Evolutionary conservation across 2,888 invertebrate species (phyloP), one percentile per base, ranked within the genome.

Genomic region (Ophraella communa): DNA sequence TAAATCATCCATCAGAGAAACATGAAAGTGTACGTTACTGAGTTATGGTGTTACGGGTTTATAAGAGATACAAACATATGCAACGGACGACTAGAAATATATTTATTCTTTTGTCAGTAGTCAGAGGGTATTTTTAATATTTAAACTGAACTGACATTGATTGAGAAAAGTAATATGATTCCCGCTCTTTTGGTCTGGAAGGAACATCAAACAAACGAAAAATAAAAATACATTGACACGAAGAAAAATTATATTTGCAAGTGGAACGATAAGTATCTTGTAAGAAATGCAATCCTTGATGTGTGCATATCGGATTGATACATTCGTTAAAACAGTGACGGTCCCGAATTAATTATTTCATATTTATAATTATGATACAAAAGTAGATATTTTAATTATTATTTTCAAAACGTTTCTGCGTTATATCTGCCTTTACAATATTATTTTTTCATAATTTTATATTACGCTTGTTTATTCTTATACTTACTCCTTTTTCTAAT

Each of bases 161-260:
- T 47, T 57, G 56, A 17, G 42, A 33, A 47, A 33, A 47, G 45
- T 33, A 57, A 57, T 47, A 47, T 20, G 35, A 57, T n/a, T 47
- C 20, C 14, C 20, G 21, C 47, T 47, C 20, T 57, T 21, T 35
- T 39, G 39, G 39, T 14, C 47, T 35, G 30, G 23, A 47, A 57
- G 47, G 4, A 49, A 30, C 45, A 35, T 47, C 47, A 49, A 30
- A 47, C 20, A 33, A 57, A 42, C 21, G 47, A 52, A 60, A 60
- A 60, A 52, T 53, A 42, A 60, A 21, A 24, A 27, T 21, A 60
- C 42, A 52, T 20, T 60, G 60, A 60, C 60, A 24, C 14, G 8
- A 11, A 30, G 57, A 57, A 57, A 57, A 57, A 57, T 57, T 57
- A 30, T 52, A 44, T 59, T 51, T 27, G 44, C 42, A 59, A 23